A percentile compares a stretch with the other conserved stretches of the same genome.
Evolutionary conservation across 2,113 vertebrate species (phyloP).

Genomic region (Microcebus murinus): DNA sequence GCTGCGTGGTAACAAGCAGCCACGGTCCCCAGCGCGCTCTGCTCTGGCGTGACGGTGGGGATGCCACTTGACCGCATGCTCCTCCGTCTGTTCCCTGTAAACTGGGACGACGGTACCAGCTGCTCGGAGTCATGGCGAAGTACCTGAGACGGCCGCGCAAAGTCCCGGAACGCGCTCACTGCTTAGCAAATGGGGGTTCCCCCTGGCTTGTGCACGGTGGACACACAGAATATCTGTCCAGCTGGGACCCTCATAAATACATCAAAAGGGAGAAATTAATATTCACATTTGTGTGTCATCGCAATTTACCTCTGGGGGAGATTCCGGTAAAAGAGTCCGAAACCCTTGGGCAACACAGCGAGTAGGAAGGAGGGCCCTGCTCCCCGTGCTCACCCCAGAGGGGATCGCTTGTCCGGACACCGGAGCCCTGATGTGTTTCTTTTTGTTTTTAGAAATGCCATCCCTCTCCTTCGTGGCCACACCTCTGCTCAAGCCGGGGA

Average conservation of each 20-base stretch:
- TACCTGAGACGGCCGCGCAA: fast-evolving
- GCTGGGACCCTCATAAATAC: background rate
- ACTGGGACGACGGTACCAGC: background rate
- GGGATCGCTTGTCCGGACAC: background rate
- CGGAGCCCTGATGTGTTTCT: background rate
- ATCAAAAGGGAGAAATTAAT: background rate
- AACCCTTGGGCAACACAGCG: background rate
- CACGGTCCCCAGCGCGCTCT: background rate
- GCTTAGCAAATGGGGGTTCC: too few relatives aligned
- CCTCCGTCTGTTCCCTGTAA: background rate
- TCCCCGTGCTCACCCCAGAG: background rate
- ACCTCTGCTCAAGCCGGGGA: background rate
- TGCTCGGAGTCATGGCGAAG: too few relatives aligned
- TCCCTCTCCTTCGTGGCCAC: background rate
- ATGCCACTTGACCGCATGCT: background rate
- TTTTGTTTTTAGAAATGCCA: background rate
- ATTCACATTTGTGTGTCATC: background rate
- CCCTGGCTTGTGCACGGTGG: background rate
- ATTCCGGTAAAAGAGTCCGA: background rate
- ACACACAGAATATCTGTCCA: background rate
- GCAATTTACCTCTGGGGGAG: background rate
- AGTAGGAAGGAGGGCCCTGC: background rate
- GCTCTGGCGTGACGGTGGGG: background rate
- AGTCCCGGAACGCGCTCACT: background rate
- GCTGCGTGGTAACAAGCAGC: background rate